Evolutionary conservation across 2,113 vertebrate genomes (phyloP).

Genomic region (Dasyprocta punctata): DNA sequence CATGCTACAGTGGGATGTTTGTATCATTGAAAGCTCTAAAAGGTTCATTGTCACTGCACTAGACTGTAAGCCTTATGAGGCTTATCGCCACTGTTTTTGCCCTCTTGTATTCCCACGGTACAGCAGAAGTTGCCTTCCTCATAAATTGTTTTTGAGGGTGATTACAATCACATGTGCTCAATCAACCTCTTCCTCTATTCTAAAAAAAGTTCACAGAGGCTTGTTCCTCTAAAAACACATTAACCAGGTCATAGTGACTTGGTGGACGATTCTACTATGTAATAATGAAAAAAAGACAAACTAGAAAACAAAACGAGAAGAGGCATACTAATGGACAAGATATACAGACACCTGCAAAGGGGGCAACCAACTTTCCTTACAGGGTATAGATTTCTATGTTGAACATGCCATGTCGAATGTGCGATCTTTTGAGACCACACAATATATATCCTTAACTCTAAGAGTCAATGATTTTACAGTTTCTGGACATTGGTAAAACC

Average conservation of each 20-base stretch:
- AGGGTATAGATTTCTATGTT: neutral
- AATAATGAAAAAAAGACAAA: neutral
- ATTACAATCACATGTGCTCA: neutral
- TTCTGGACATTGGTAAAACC: neutral
- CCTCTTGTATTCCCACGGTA: neutral
- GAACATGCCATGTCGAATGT: neutral
- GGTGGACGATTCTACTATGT: neutral
- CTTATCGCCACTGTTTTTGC: neutral
- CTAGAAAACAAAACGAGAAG: neutral
- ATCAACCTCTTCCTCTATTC: neutral
- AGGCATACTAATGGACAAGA: neutral
- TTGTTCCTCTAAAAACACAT: neutral
- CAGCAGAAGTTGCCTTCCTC: neutral
- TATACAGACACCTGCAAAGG: fast-evolving
- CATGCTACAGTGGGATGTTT: neutral
- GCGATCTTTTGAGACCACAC: neutral
- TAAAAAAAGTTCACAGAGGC: neutral
- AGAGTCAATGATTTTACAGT: neutral
- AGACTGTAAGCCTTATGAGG: neutral
- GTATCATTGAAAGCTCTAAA: neutral
- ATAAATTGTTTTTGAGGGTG: neutral
- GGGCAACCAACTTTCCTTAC: neutral
- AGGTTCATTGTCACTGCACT: neutral
- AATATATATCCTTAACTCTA: neutral
- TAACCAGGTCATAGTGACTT: neutral